Evolutionary conservation across 1,140 invertebrate species (phyloP).

Genomic region (Leptinotarsa undecemlineata): DNA sequence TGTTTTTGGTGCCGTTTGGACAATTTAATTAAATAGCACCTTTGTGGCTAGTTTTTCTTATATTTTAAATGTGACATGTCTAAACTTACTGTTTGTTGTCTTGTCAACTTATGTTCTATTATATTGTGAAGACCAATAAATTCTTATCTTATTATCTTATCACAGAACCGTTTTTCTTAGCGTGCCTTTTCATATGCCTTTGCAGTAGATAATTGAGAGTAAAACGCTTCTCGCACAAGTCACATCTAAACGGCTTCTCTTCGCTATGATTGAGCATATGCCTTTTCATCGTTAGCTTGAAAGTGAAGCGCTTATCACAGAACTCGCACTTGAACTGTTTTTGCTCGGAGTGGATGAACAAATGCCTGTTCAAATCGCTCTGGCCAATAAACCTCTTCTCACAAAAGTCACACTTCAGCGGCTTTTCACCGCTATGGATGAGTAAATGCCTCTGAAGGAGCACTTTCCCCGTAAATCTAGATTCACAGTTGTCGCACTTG

Average conservation of each 20-base stretch:
- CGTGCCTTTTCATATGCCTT: too few relatives aligned
- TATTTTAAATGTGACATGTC: too few relatives aligned
- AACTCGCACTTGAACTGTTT: conserved; percentile 37
- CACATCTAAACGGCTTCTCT: conserved; percentile 72
- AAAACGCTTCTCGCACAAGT: conserved; percentile 65
- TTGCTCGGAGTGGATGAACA: conserved; percentile 36
- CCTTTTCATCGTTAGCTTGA: conserved; percentile 36
- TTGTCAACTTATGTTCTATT: too few relatives aligned
- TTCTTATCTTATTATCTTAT: too few relatives aligned
- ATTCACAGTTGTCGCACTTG: not conserved
- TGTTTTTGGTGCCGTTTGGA: too few relatives aligned
- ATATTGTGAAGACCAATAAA: too few relatives aligned
- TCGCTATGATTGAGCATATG: conserved; percentile 72
- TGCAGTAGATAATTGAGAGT: conserved; percentile 7
- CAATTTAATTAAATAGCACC: too few relatives aligned
- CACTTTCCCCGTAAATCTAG: not conserved
- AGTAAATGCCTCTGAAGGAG: not conserved
- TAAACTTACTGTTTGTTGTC: too few relatives aligned
- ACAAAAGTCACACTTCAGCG: not conserved
- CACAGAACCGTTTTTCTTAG: too few relatives aligned
- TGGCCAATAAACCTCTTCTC: not conserved
- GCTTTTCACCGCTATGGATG: not conserved
- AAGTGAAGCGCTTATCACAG: conserved; percentile 38
- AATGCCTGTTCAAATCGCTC: conserved; percentile 28
- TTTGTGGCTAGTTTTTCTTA: too few relatives aligned